Base-by-base conservation (phyloP, 2,113 vertebrate genomes). In the Cyrtonyx montezumae region DNA sequence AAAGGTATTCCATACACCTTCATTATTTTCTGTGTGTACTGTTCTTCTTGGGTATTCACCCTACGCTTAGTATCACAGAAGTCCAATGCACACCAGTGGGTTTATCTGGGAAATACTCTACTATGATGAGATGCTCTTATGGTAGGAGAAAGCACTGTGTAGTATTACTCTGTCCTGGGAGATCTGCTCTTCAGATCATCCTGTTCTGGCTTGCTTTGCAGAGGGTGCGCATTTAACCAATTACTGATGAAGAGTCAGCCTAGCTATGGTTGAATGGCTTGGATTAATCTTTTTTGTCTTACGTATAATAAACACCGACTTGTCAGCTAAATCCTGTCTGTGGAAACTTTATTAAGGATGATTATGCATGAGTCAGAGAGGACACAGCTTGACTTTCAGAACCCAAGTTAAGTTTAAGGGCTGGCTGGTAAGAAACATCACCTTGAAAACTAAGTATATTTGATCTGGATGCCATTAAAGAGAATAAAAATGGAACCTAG, bases 341-440 rank as follows among this genome's bases (percentile, higher is more conserved):
- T 51, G 91, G 94, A 87, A 94, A 90, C 90, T 91, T 91, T 88
- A 94, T 87, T 80, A 94, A 80, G 61, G 82, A 71, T 86, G 82
- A 94, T 94, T 94, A 94, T 71, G 76, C n/a, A 78, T 80, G 79
- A 96, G 82, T 91, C 95, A 95, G 76, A 90, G 91, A 95, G 95
- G 91, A 94, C 90, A 92, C 18, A 68, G 81, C n/a, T 88, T 94
- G 95, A 94, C 95, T 96, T 96, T 93, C 94, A 96, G 89, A 91
- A 91, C 43, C 56, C 40, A 68, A 68, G 82, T 79, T 93, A 67
- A 96, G 81, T 91, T 85, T 95, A 79, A 96, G 65, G 76, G 40
- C 76, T 94, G 87, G 21, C 73, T 94, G 90, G 89, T 94, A 85
- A 92, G 68, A 91, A 96, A 81, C 91, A 68, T 94, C 82, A 85